Base-by-base conservation (phyloP, 1,140 invertebrate genomes). In the Thaumetopoea pityocampa region DNA sequence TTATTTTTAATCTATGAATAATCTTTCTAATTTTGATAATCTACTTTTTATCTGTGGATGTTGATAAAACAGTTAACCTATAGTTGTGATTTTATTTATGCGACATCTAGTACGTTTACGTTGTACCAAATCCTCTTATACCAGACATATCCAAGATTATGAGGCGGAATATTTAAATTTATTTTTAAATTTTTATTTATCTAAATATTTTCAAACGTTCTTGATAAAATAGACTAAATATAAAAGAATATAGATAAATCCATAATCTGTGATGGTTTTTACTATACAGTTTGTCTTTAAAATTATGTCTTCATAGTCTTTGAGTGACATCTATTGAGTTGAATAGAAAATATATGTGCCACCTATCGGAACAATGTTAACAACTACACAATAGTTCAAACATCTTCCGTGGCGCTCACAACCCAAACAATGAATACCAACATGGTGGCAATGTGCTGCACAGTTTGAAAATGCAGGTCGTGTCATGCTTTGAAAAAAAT, bases 391-490 rank as follows among this genome's bases (percentile, higher is more conserved):
- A 4, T 67, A 72, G 71, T 78, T 78, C 54, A 15, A 24, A 44
- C 49, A 58, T 28, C 49, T 23, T 33, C 64, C 76, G 68, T 58
- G 63, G 82, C 82, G 82, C 80, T 82, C 77, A 74, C 64, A 77
- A 84, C 80, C 82, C 82, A 85, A 85, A 85, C 82, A 85, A 84
- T 84, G 59, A 81, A 85, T 82, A 84, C 76, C 83, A 85, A 83
- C 76, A 85, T 84, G 80, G 79, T 69, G 77, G 80, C 77, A 82
- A 81, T 85, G 79, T 81, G 80, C 68, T 83, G 83, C 73, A 85
- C 72, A 69, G 83, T 85, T 85, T 85, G 83, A 85, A 84, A 85
- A 85, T 85, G 83, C 79, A 84, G 79, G 74, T 66, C 79, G 83
- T 85, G 80, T 82, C 80, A 82, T 85, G 79, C 77, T 77, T 79